Evolutionary conservation across 2,888 invertebrate genomes (phyloP), one percentile per base, ranked within the genome.

Genomic region (Cinara cedri): DNA sequence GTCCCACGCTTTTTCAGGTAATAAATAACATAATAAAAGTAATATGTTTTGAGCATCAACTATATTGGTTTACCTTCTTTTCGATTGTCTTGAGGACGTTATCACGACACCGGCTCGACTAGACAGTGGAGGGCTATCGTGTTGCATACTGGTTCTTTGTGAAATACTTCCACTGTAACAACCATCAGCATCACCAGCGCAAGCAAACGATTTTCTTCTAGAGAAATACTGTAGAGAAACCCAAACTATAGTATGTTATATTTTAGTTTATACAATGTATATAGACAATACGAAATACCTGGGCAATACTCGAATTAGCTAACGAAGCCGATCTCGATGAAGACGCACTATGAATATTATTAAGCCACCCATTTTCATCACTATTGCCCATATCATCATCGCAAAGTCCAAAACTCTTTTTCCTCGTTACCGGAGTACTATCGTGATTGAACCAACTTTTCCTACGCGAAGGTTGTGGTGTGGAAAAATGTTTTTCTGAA

Each of bases 21-120:
- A 70, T 19, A 78, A 78, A 70, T 24, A 55, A 75, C 11, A 65
- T 49, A 34, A 57, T 49, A 13, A 46, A 16, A 24, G n/a, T 19
- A 13, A 44, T 13, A 16, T 44, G 60, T 68, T 44, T 44, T 24
- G 10, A 54, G 16, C 19, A 34, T 34, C 6, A 19, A 24, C 6
- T 11, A 8, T 21, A 42, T 54, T 2, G 42, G 3, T 85, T 83
- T 85, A 95, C 93, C 96, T 92, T 85, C 96, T 87, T 84, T 95
- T 93, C 16, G 95, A 94, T 85, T 94, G 92, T 71, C 95, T 88
- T 84, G 93, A 95, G 3, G 95, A 95, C 1, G 96, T 96, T 80
- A 96, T 94, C 72, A 96, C 95, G 10, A 95, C 95, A 0, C 96
- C 96, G 1, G 93, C 94, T 86, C 93, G 93, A 82, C 89, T 89